Base-by-base conservation (phyloP, 2,888 invertebrate species). In the Eupithecia vulgata region DNA sequence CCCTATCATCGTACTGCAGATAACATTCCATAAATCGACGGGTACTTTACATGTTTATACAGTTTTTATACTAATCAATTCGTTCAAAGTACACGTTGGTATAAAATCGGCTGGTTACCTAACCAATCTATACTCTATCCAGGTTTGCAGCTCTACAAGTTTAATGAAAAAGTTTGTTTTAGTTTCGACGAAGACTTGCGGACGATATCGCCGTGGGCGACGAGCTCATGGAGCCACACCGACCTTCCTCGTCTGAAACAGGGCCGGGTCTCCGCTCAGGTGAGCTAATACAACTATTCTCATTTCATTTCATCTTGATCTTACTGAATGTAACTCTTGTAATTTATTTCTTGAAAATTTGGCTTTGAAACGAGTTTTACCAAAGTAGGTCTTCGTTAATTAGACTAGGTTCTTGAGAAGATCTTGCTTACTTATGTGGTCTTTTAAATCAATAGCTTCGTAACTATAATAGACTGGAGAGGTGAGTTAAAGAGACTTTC, bases 201-300 rank as follows among this genome's bases (percentile, higher is more conserved):
- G 75, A 96, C 96, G 74, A 95, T 96, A 84, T 95, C 95, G 59
- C 97, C 97, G n/a, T 97, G 97, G 97, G 96, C 96, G 65, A 95
- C 95, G 77, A 96, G 96, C 85, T 96, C 95, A 72, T 97, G 97
- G 97, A 97, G 96, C 81, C 97, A 97, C 86, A 97, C 97, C 8
- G 97, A 97, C 84, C 92, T 97, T 81, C 96, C 96, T 34, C 93
- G 97, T 69, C 89, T 97, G 78, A 96, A 96, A 79, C 95, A 96
- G 86, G 97, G 97, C 77, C 95, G 96, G 93, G 95, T 97, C 67
- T 97, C 97, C 25, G 97, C 97, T 25, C 97, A 97, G 95, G 96
- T 96, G 87, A 92, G 81, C 65, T 67, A 34, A 66, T 71, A 61
- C 37, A 71, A 75, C 73, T 67, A 45, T 64, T 64, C 52, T 70